Conservation (phyloP, 2,888 invertebrate species). For the Chalcis sispes region DNA sequence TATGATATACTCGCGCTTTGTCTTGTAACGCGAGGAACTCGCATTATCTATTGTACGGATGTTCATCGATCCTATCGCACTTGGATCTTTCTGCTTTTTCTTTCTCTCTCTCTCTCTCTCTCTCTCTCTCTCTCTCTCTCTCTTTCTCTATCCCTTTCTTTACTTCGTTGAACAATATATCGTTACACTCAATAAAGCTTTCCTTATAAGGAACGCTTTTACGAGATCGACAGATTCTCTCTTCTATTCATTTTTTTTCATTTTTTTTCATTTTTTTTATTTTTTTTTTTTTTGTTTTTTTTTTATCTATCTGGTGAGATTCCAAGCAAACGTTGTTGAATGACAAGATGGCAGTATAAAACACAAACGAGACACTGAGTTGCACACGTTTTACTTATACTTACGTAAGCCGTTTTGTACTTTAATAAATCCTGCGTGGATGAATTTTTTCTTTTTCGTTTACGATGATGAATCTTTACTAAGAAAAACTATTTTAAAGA, state of each 20-base stretch:
- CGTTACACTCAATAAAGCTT: conserved; percentile 40
- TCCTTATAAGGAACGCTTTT: conserved; percentile 45
- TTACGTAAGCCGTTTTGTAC: conserved; percentile 37
- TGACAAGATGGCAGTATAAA: neutral
- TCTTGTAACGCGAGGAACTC: conserved; percentile 22
- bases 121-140: conserved; percentile 17
- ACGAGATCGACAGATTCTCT: conserved; percentile 32
- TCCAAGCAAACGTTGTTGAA: neutral
- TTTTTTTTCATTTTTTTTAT: neutral
- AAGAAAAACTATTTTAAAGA: conserved; percentile 33
- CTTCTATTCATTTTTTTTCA: neutral
- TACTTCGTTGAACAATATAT: conserved; percentile 1
- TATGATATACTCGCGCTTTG: conserved; percentile 43
- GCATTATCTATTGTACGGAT: conserved; percentile 45
- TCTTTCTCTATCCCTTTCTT: conserved; percentile 8
- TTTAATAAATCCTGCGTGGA: conserved; percentile 35
- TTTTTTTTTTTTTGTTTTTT: conserved; percentile 3
- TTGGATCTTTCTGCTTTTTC: conserved; percentile 43
- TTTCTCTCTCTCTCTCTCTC: conserved; percentile 5
- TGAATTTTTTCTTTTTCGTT: conserved; percentile 31
- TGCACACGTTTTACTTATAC: conserved; percentile 14
- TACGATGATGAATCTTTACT: conserved; percentile 22
- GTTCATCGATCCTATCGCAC: conserved; percentile 47
- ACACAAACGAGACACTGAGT: neutral
- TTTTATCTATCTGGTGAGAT: conserved; percentile 7